Evolutionary conservation across 1,140 invertebrate genomes (phyloP), one percentile per base, ranked within the genome.

Genomic region (roundworm (Caenorhabditis elegans)): DNA sequence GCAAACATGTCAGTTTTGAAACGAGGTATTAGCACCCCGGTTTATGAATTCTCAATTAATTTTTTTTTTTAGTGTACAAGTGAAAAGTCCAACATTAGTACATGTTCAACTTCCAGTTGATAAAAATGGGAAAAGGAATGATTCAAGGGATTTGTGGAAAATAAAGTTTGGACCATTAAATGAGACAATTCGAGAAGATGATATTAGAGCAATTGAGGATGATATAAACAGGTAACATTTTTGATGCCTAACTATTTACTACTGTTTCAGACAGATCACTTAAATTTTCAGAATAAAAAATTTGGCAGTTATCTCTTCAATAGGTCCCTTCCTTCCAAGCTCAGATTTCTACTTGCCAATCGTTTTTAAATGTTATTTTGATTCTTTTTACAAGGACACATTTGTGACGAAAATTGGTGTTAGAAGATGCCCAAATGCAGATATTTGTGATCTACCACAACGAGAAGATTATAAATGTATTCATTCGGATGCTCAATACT

Each of bases 281-380:
- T n/a, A 43, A 39, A 5, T 43, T 11, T 70, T 39, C 34, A 36
- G 60, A 24, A 43, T 60, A 8, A 60, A 60, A 34, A 60, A 60
- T 34, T 3, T 60, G 13, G n/a, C 53, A 31, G n/a, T 15, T 2
- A 34, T 60, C 4, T 2, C 10, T 31, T 31, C 28, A 43, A 17
- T 70, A n/a, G 60, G 34, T 19, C 34, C 60, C 3, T 13, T n/a
- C 3, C 60, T 70, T 43, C 60, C 60, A 43, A 70, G 34, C 13
- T 36, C 60, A 11, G 60, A 70, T 39, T 70, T 22, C 60, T 70
- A 70, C n/a, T n/a, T 70, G 11, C 60, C 60, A 10, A 70, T 70
- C 22, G 60, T 70, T 11, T 70, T 70, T 34, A 70, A 70, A 22
- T 70, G 60, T 13, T 70, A 70, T 22, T 70, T 22, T 39, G 60